These are phyloP conservation scores for Maniola hyperantus DNA, from an alignment of 2,888 invertebrate genomes.

Conservation along the genomic window DNA sequence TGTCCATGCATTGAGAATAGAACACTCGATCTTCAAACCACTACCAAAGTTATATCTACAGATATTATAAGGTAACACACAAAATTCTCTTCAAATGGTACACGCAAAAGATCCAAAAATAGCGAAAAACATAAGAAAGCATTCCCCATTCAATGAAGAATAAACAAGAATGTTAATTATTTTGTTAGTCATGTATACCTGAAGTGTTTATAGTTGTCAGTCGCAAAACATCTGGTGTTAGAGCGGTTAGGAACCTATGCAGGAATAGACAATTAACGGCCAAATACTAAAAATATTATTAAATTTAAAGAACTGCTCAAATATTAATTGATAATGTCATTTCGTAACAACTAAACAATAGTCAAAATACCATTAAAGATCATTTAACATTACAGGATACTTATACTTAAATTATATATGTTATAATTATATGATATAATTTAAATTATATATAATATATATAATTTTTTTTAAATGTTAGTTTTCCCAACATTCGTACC, in stretches of 20 bases:
- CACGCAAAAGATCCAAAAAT: conserved; percentile 28
- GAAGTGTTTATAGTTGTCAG: conserved; percentile 80
- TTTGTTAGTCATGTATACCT: conserved; percentile 71
- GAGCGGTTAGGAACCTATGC: conserved; percentile 81
- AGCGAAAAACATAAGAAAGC: conserved; percentile 62
- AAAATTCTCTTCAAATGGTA: conserved; percentile 43
- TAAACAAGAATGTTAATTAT: conserved; percentile 37
- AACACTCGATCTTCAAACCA: conserved; percentile 29
- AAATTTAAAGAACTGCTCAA: background rate
- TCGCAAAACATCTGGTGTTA: conserved; percentile 81
- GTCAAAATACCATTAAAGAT: background rate
- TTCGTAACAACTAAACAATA: background rate
- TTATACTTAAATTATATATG: too few relatives aligned
- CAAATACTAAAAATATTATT: conserved; percentile 1
- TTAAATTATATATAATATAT: too few relatives aligned
- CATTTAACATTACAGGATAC: too few relatives aligned
- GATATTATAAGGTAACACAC: conserved; percentile 37
- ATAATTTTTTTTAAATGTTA: too few relatives aligned
- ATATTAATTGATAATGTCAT: background rate
- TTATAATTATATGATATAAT: too few relatives aligned
- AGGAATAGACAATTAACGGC: conserved; percentile 44
- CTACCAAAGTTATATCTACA: conserved; percentile 28
- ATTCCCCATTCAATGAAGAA: conserved; percentile 68
- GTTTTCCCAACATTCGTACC: too few relatives aligned
- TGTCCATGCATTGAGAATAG: conserved; percentile 48